Evolutionary conservation across 2,888 invertebrate species (phyloP), one percentile per base, ranked within the genome.

Genomic region (Oegoconia quadripuncta): DNA sequence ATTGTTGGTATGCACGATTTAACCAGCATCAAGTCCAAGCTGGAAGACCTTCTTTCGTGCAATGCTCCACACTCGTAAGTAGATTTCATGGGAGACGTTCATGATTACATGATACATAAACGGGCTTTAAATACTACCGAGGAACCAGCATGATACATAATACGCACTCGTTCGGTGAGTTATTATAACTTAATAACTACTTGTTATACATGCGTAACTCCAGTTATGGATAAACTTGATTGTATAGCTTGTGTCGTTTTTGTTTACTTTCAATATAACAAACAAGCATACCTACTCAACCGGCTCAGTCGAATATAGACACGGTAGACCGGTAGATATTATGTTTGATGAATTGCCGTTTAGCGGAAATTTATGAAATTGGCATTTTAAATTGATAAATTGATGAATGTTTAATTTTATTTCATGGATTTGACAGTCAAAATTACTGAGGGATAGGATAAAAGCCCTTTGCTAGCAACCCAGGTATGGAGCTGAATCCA

Each of bases 381-480:
- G n/a, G n/a, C n/a, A n/a, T n/a, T n/a, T n/a, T n/a, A n/a, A n/a
- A n/a, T n/a, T n/a, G n/a, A n/a, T n/a, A n/a, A n/a, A n/a, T n/a
- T n/a, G n/a, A n/a, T n/a, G n/a, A n/a, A n/a, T n/a, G n/a, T n/a
- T n/a, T n/a, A n/a, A n/a, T n/a, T n/a, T n/a, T n/a, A n/a, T n/a
- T n/a, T n/a, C n/a, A n/a, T n/a, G 7, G 20, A 20, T 20, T 20
- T 20, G 4, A 6, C 7, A 20, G 20, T 20, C 6, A 15, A 33
- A 23, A 33, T 33, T 27, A 18, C 27, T 27, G 27, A 18, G 13
- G n/a, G 16, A 30, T 13, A 13, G 25, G 28, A 48, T 38, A 47
- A 51, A 56, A 53, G 49, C 55, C 61, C 55, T 52, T 46, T 45
- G 51, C 52, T 67, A 57, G 77, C 74, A 78, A 74, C 72, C 71